Base-by-base conservation (phyloP, 2,888 invertebrate species). In the Perizoma affinitatum region DNA sequence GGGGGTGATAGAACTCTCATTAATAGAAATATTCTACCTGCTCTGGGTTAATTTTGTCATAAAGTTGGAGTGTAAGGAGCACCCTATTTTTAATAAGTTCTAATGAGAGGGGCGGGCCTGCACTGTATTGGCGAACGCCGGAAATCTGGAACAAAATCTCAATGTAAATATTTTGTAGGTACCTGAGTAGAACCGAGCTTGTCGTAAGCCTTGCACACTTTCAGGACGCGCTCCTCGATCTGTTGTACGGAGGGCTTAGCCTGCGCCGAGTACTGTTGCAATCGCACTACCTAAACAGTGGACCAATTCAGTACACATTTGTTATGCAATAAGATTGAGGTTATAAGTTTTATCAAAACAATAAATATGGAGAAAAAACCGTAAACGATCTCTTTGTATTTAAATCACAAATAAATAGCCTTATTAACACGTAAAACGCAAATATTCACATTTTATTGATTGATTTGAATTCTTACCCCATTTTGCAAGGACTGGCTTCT, bases 21-120 rank as follows among this genome's bases (percentile, higher is more conserved):
- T 38, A 38, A 38, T 3, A 47, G 49, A 53, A 44, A 51, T 42
- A 54, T 56, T 57, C 93, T 96, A 99, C 98, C 97, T 98, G 97
- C 78, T 95, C 94, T 73, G 97, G 96, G 83, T 96, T 95, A 92
- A 99, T 94, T 96, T 99, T 99, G 94, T 99, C 99, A 94, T 98
- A 99, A 75, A 99, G 95, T 93, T 97, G 97, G 80, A 99, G 95
- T 71, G 99, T 98, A 90, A 99, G 96, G 79, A 98, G 93, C 72
- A 99, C 98, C 86, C 99, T 95, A 86, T 97, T 96, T 84, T 94
- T 91, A 88, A 98, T 96, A 79, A 96, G 94, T 80, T 96, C 96
- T 86, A 98, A 93, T 69, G 96, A 94, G 79, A 97, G 93, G 70
- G 97, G 97, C 71, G 95, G 93, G 80, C 95, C 95, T 71, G 88